These are phyloP conservation scores for Sorex fumeus DNA, from an alignment of 2,113 vertebrate species.

Conservation along the genomic window DNA sequence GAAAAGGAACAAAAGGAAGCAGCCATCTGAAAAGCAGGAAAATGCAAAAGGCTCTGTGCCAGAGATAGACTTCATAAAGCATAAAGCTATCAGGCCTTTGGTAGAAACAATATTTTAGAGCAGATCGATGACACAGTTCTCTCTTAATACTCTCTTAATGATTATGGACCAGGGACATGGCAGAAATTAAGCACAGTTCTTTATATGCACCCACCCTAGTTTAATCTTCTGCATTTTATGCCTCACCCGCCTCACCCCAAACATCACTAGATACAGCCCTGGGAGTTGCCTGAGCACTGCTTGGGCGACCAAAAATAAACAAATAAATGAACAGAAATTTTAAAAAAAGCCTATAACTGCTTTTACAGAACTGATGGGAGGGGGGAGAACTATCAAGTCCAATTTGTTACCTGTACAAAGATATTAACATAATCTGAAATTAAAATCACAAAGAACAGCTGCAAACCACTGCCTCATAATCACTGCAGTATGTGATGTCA, in stretches of 20 bases:
- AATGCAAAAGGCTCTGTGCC: background rate
- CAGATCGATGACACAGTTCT: background rate
- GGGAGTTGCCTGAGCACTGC: no score
- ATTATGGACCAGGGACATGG: background rate
- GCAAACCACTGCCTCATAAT: background rate
- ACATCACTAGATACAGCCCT: no score
- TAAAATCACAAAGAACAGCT: conserved; percentile 29
- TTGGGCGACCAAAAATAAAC: no score
- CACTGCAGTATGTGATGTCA: background rate
- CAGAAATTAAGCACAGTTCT: no score
- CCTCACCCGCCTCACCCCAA: no score
- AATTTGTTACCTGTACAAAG: background rate
- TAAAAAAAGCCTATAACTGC: background rate
- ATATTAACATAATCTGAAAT: background rate
- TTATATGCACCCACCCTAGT: no score
- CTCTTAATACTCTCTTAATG: conserved; percentile 5
- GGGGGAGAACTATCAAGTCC: background rate
- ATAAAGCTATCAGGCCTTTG: background rate
- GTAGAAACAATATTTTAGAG: background rate
- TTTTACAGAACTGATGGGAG: background rate
- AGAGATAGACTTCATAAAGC: background rate
- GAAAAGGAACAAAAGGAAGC: background rate
- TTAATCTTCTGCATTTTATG: no score
- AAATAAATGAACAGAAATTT: no score
- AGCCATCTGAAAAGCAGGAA: background rate